Conservation (phyloP, 35 echinoderm and acorn worm genomes). For the Apostichopus japonicus region DNA sequence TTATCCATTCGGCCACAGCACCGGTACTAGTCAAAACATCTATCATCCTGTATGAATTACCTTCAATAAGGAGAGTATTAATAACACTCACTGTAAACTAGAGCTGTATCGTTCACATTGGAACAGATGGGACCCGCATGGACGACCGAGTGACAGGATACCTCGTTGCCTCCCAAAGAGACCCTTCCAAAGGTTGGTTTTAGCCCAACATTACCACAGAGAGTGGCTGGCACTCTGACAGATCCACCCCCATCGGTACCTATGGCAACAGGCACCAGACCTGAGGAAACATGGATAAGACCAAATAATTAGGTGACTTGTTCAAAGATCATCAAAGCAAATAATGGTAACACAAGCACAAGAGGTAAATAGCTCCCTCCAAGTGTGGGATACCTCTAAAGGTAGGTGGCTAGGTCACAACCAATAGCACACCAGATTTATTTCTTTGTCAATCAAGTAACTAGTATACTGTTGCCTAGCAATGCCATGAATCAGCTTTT, state of each 20-base stretch:
- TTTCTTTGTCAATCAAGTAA: too few relatives aligned
- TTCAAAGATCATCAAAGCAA: not conserved
- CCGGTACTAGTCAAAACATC: too few relatives aligned
- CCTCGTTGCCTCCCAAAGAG: conserved; percentile 36
- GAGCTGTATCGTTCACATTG: conserved; percentile 55
- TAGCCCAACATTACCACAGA: conserved; percentile 62
- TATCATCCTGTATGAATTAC: too few relatives aligned
- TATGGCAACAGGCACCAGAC: conserved; percentile 62
- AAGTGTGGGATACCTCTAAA: too few relatives aligned
- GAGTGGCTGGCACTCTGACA: conserved; percentile 53
- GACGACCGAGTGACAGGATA: conserved; percentile 55
- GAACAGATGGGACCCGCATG: conserved; percentile 51
- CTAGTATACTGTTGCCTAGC: too few relatives aligned
- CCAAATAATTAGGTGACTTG: not conserved
- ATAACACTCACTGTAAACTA: conserved; percentile 53
- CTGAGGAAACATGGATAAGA: conserved; percentile 12
- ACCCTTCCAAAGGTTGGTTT: conserved; percentile 71
- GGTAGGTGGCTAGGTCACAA: too few relatives aligned
- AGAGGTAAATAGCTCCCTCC: too few relatives aligned
- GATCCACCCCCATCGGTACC: conserved; percentile 67
- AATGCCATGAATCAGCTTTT: too few relatives aligned
- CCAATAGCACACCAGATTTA: too few relatives aligned
- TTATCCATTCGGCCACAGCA: too few relatives aligned
- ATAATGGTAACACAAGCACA: not conserved
- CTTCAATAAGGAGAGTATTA: not conserved